Conservation (phyloP, 1,140 invertebrate genomes). For the Thaumetopoea pityocampa region DNA sequence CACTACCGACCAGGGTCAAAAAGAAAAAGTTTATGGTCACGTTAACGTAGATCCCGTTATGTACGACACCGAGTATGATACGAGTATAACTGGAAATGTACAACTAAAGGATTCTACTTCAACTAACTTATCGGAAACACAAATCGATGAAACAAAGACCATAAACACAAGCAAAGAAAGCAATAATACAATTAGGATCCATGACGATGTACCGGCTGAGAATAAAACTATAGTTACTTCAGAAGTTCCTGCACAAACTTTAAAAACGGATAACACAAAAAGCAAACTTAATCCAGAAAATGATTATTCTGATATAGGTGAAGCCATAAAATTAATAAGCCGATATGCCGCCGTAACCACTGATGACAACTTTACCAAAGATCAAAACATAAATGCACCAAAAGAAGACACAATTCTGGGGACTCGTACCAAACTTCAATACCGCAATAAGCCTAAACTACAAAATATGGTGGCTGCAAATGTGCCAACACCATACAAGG, state of each 20-base stretch:
- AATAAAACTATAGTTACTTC: constrained; percentile 16
- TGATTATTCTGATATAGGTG: constrained; percentile 69
- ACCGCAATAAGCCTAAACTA: constrained; percentile 52
- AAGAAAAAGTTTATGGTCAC: constrained; percentile 62
- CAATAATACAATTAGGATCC: no score
- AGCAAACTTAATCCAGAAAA: constrained; percentile 63
- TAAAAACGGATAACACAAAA: constrained; percentile 41
- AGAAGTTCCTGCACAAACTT: constrained; percentile 19
- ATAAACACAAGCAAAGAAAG: no score
- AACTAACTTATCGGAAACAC: no score
- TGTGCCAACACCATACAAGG: constrained; percentile 6
- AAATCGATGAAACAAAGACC: no score
- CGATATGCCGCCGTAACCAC: constrained; percentile 68
- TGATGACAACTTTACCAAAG: constrained; percentile 61
- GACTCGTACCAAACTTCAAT: constrained; percentile 62
- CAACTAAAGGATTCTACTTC: no score
- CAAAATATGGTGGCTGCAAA: constrained; percentile 11
- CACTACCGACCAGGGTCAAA: constrained; percentile 53
- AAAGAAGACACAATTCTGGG: constrained; percentile 57
- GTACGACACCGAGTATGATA: constrained; percentile 41
- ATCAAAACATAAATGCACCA: constrained; percentile 40
- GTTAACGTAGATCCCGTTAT: constrained; percentile 61
- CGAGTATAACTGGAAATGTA: constrained; percentile 24
- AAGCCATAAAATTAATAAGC: constrained; percentile 68
- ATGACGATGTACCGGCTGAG: no score